A percentile compares a stretch with the other conserved stretches of the same genome.
Evolutionary conservation across 2,797 vertebrate genomes (phyloP).

Genomic region (Poecilia velifera): DNA sequence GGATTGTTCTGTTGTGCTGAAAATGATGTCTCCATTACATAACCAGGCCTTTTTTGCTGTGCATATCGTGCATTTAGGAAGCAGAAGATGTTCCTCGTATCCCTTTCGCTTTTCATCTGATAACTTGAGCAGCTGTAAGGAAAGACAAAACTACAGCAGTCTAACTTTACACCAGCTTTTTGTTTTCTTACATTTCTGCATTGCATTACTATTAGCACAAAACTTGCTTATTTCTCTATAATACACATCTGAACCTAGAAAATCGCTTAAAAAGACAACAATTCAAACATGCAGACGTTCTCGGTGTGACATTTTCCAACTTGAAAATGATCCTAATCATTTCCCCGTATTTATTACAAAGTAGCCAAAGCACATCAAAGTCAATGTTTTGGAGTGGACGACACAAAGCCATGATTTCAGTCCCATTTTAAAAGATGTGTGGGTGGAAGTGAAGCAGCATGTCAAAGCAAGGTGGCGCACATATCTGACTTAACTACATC

Average conservation of each 20-base stretch:
- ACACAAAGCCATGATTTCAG: not conserved
- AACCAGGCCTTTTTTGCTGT: not conserved
- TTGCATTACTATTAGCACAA: not conserved
- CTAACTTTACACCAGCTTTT: not conserved
- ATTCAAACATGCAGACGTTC: not conserved
- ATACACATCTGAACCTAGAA: too few species aligned
- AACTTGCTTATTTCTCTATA: too few species aligned
- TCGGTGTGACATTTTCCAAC: not conserved
- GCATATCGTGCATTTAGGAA: not conserved
- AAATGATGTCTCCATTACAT: not conserved
- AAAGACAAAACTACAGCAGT: not conserved
- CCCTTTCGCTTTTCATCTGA: not conserved
- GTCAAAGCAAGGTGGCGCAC: not conserved
- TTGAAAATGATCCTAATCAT: not conserved
- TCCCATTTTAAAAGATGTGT: not conserved
- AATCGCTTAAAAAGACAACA: not conserved
- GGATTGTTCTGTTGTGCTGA: not conserved
- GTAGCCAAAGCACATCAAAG: not conserved
- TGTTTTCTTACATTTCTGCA: not conserved
- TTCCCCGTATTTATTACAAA: not conserved
- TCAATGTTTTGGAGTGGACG: not conserved
- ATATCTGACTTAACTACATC: not conserved
- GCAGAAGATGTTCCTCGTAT: not conserved
- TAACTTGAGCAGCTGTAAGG: not conserved
- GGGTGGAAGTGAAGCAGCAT: not conserved